Evolutionary conservation across 2,888 invertebrate genomes (phyloP), one percentile per base, ranked within the genome.

Genomic region (Torymus tubicola): DNA sequence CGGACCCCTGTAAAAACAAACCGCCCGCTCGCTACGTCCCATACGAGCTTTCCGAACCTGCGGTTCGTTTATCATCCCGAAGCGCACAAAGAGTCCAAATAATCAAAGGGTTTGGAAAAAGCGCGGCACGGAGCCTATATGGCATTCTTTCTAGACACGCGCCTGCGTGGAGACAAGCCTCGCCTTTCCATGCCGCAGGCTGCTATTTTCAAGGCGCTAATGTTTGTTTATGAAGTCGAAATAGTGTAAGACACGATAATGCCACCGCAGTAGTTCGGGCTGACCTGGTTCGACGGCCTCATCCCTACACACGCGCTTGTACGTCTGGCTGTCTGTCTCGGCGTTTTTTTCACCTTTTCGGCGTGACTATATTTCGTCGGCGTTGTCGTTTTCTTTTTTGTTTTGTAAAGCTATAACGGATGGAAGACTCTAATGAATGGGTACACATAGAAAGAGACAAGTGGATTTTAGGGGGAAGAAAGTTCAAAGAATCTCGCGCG

Each of bases 161-260:
- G 16, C 24, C 18, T 21, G 63, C 52, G 52, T 13, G 18, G 24
- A 58, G 50, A 58, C 31, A 58, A 50, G 21, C 16, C 53, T 53
- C 16, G 52, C 11, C 14, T 12, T 14, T 64, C 2, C 10, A 18
- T 18, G 12, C 31, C n/a, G 0, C n/a, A 8, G 21, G 63, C 60
- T 76, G 79, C 69, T 77, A 77, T 73, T 82, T 80, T 82, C 69
- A 72, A 68, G 80, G 69, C 76, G 69, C 69, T 63, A 50, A 64
- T 69, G 76, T 82, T 82, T 82, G 76, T 80, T 77, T 80, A 77
- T 65, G 55, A 58, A 82, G 14, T 78, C 75, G 60, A 80, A 83
- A 83, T 80, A 81, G 78, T 31, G 31, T 78, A 61, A 81, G 52
- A 24, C 58, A 53, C 65, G 74, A 70, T 80, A 78, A 78, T 70